These are phyloP conservation scores for Gambusia yucatana DNA, from an alignment of 2,797 vertebrate species.

Conservation along the genomic window DNA sequence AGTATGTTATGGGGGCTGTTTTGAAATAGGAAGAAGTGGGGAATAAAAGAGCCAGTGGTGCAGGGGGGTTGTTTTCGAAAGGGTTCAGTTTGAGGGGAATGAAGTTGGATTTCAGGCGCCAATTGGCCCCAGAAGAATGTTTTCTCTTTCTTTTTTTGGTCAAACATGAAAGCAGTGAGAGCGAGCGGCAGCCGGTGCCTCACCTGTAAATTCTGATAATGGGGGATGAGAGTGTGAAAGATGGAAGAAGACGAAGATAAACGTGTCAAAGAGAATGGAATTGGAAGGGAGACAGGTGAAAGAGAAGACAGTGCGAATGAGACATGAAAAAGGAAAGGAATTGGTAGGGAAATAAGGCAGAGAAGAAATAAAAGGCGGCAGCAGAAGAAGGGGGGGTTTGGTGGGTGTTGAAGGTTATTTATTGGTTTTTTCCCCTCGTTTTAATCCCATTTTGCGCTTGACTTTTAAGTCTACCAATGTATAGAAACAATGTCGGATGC, in stretches of 20 bases:
- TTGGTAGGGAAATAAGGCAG: slow-evolving; percentile 45
- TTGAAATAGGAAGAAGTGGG: slow-evolving; percentile 46
- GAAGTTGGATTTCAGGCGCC: slow-evolving; percentile 68
- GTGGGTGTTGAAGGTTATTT: slow-evolving; percentile 78
- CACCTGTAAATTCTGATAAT: slow-evolving; percentile 66
- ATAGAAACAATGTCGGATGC: slow-evolving; percentile 84
- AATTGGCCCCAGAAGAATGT: slow-evolving; percentile 66
- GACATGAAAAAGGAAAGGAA: slow-evolving; percentile 60
- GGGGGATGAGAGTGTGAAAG: slow-evolving; percentile 51
- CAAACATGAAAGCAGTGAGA: slow-evolving; percentile 39
- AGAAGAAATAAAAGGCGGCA: slow-evolving; percentile 51
- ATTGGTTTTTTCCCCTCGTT: slow-evolving; percentile 73
- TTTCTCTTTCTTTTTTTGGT: slow-evolving; percentile 22
- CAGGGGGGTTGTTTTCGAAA: slow-evolving; percentile 69
- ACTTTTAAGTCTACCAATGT: slow-evolving; percentile 84
- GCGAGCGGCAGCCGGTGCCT: slow-evolving; percentile 52
- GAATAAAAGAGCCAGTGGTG: slow-evolving; percentile 27
- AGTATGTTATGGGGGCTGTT: slow-evolving; percentile 75
- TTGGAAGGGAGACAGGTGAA: slow-evolving; percentile 50
- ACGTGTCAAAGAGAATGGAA: slow-evolving; percentile 44
- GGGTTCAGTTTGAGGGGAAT: slow-evolving; percentile 75
- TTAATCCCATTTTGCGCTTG: slow-evolving; percentile 85
- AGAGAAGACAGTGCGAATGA: slow-evolving; percentile 48
- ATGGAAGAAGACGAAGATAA: slow-evolving; percentile 43
- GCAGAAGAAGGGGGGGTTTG: slow-evolving; percentile 21